A percentile compares a stretch with the other conserved stretches of the same genome.
Conservation (phyloP, 2,113 vertebrate genomes). For the Thermophis baileyi region DNA sequence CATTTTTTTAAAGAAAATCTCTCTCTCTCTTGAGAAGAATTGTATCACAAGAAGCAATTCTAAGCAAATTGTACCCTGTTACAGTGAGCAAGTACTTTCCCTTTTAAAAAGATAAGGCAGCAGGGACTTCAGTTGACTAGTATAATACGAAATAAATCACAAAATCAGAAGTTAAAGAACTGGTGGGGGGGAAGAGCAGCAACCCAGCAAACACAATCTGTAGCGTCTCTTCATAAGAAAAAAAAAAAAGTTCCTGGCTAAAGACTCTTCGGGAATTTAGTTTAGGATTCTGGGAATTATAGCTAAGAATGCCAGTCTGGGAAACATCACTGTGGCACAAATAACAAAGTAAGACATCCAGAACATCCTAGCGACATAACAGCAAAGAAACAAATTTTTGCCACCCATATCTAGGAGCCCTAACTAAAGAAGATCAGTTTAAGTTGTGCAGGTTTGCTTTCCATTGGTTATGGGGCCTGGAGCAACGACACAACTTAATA, state of each 20-base stretch:
- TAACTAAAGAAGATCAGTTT: background rate
- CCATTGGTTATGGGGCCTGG: background rate
- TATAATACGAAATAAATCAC: background rate
- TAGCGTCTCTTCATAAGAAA: background rate
- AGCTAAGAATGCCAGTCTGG: background rate
- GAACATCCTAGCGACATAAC: background rate
- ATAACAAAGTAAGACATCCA: background rate
- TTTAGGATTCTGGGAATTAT: background rate
- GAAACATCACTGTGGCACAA: background rate
- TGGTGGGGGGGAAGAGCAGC: background rate
- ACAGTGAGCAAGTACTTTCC: background rate
- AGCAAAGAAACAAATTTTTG: background rate
- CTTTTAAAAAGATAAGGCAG: background rate
- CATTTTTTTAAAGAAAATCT: background rate
- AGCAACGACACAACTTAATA: background rate
- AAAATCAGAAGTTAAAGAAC: background rate
- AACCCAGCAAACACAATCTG: background rate
- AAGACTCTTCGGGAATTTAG: background rate
- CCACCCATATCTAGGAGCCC: background rate
- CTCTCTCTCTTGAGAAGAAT: background rate
- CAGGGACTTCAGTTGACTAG: background rate
- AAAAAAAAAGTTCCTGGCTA: background rate
- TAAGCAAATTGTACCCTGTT: background rate
- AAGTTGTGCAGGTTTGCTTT: background rate
- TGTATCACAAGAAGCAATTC: background rate